Evolutionary conservation across 2,113 vertebrate species (phyloP).

Genomic region (Pelodiscus sinensis): DNA sequence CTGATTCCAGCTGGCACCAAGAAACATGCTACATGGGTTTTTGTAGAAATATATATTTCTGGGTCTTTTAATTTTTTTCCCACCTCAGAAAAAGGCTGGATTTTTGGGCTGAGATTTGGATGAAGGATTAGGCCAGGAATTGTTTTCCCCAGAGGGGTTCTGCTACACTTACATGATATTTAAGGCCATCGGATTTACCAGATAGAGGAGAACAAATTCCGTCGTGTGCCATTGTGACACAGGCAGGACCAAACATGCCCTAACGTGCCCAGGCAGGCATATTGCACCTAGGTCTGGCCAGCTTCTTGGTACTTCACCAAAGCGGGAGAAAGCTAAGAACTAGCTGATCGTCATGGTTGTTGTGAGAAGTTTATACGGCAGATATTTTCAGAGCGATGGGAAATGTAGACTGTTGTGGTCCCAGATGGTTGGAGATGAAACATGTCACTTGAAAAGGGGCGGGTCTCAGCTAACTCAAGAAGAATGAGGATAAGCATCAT

Average conservation of each 20-base stretch:
- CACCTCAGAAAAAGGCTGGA: neutral
- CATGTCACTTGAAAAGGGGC: neutral
- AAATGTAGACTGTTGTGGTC: neutral
- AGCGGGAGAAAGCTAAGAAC: neutral
- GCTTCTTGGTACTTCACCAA: neutral
- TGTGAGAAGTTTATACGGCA: neutral
- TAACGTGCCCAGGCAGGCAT: neutral
- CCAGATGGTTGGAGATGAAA: neutral
- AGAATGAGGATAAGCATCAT: neutral
- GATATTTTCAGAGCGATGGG: neutral
- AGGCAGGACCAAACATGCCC: neutral
- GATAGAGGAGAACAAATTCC: neutral
- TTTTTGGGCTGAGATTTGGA: neutral
- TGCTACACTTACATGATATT: accelerated
- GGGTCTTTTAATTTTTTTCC: neutral
- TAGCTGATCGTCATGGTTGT: neutral
- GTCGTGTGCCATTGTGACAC: neutral
- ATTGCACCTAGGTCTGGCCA: neutral
- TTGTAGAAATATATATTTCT: neutral
- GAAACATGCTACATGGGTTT: neutral
- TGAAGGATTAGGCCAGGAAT: accelerated
- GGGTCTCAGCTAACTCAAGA: neutral
- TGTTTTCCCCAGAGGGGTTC: neutral
- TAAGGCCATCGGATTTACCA: neutral
- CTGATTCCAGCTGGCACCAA: neutral